Percentiles rank a stretch among this genome's conserved stretches.
phyloP scores from a whole-genome alignment of 2,797 vertebrate genomes.

The Ibycter americanus region DNA sequence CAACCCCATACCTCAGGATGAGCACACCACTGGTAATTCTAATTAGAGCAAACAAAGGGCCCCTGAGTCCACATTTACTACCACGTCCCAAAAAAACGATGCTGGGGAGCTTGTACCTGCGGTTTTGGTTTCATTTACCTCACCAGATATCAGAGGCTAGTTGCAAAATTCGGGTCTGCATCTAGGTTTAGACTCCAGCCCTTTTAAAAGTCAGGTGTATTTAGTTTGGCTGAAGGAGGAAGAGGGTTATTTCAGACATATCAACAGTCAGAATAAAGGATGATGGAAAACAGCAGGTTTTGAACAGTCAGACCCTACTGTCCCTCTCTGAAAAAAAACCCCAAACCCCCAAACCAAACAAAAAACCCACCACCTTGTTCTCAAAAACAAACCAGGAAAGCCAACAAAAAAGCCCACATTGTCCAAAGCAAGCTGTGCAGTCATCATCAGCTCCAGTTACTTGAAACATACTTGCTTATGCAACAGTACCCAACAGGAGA shows the following conservation, averaged over 20 bases:
- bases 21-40: not conserved
- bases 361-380: not conserved
- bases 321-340: not conserved
- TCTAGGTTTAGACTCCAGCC: not conserved
- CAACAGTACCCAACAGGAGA: not conserved
- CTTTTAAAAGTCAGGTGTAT: not conserved
- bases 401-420: not conserved
- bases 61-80: not conserved
- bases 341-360: not conserved
- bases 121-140: not conserved
- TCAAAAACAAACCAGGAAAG: not conserved
- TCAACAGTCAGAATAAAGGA: not conserved
- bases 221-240: not conserved
- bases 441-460: not conserved
- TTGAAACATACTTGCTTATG: not conserved
- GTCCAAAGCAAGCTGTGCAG: not conserved
- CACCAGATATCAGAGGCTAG: not conserved
- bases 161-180: not conserved
- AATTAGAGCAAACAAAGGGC: not conserved
- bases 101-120: not conserved
- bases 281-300: not conserved
- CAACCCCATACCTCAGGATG: not conserved
- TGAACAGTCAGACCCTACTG: not conserved
- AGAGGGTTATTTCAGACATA: not conserved
- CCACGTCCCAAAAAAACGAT: not conserved